A percentile compares a stretch with the other conserved stretches of the same genome.
These are phyloP conservation scores for Calliphora vicina DNA, from an alignment of 1,140 invertebrate species.

Conservation along the genomic window DNA sequence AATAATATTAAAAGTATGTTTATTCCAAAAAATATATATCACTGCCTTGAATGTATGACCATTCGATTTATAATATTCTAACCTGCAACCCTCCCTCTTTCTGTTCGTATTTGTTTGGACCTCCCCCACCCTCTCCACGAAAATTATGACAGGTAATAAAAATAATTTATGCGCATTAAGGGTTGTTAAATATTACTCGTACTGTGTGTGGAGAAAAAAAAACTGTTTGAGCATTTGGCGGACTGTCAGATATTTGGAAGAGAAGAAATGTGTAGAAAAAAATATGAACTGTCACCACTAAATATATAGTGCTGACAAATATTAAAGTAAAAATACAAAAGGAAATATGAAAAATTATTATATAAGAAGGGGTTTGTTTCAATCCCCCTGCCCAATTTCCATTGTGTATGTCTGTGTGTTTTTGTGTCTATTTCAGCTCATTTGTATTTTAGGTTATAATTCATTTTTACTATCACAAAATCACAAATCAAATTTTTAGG, in stretches of 20 bases:
- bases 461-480: conserved; percentile 34
- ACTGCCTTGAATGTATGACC: background rate
- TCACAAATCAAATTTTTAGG: conserved; percentile 33
- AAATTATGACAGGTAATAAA: conserved; percentile 34
- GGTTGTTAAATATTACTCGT: conserved; percentile 24
- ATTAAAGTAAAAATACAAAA: conserved; percentile 2
- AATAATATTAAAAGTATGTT: background rate
- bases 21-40: background rate
- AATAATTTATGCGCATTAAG: conserved; percentile 33
- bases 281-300: conserved; percentile 30
- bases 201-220: background rate
- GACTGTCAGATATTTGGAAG: conserved; percentile 18
- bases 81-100: background rate
- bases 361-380: conserved; percentile 8
- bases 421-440: background rate
- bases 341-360: background rate
- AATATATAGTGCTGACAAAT: conserved; percentile 33
- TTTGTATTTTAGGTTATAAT: conserved; percentile 26
- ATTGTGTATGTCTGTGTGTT: background rate
- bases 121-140: background rate
- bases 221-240: conserved; percentile 24
- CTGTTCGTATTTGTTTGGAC: too few species aligned
- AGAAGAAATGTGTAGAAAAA: background rate
- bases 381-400: background rate
- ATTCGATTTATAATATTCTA: background rate